Base-by-base conservation (phyloP, 2,888 invertebrate species). In the Graphium colonna region DNA sequence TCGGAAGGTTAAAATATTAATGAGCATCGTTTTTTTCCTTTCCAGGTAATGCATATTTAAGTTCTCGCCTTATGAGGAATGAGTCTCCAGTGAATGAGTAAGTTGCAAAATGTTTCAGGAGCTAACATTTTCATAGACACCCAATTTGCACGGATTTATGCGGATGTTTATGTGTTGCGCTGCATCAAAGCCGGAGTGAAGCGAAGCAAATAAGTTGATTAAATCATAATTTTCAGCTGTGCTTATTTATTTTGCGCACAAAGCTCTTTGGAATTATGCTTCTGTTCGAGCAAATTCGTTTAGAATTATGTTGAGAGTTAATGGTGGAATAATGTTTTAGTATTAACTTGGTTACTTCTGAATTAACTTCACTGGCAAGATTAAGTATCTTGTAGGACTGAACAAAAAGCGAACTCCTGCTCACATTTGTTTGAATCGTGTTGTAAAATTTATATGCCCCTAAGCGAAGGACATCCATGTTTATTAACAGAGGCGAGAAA, bases 11-110 rank as follows among this genome's bases (percentile, higher is more conserved):
- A 28, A 53, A 55, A 54, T 59, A 56, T 60, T 63, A 61, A 64
- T 53, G 46, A 58, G n/a, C 33, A 3, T 46, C 54, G 56, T 60
- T 60, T 60, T 67, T 72, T 66, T 73, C 63, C 73, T 67, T 82
- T 85, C 58, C 81, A 84, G 83, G 84, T 84, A 82, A 77, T 69
- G 56, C 59, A 63, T 59, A 65, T 69, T 71, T 66, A 62, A 62
- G 63, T 65, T 65, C 55, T 61, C 62, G 60, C 62, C 57, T 56
- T 58, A 48, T 45, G 52, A 55, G 56, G 41, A 58, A 58, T 56
- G 61, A 63, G 59, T 53, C 64, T 57, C 61, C 39, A 51, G 59
- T 58, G 65, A 59, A 59, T 52, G 59, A 67, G 77, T 78, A 63
- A 77, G 77, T n/a, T n/a, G n/a, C n/a, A n/a, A n/a, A n/a, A n/a